Evolutionary conservation across 2,888 invertebrate genomes (phyloP), one percentile per base, ranked within the genome.

Genomic region (Pollenia griseotomentosa): DNA sequence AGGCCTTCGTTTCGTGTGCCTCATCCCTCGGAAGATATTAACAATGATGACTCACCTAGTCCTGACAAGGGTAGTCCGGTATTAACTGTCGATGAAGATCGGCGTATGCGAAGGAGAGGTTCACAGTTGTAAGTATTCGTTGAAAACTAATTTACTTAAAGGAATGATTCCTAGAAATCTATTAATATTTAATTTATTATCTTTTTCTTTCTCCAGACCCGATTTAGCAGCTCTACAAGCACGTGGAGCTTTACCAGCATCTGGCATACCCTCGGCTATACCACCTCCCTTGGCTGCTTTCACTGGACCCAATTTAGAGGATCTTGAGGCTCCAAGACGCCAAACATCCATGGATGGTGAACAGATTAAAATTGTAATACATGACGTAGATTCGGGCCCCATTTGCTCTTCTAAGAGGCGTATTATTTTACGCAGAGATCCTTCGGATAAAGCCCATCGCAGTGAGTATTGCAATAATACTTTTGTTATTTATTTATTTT

Each of bases 281-380:
- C 94, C 90, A 90, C 91, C 93, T 14, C 93, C 93, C 8, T 90
- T 93, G 89, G 93, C 93, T 16, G 88, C 93, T 48, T 93, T 93
- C 77, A 93, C 93, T 11, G 93, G 93, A 79, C 94, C 95, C 85
- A 95, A 95, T 88, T 94, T 95, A 88, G 94, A 96, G 89, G 96
- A 96, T 90, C 94, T 95, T 42, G 95, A 95, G 87, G 94, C 95
- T 55, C 94, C 95, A 6, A 93, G 97, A 61, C 94, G 97, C 7
- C 97, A 98, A 91, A 97, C 97, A 91, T 97, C 97, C 23, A 97
- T 97, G 85, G 98, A 98, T 91, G 98, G 98, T 1, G 98, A 98
- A 92, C 97, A 97, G 88, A 98, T 98, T 90, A 96, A 97, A 92
- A 98, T 98, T 89, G 97, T 98, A 89, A 98, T 98, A 90, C 97